Evolutionary conservation across 1,140 invertebrate species (phyloP), one percentile per base, ranked within the genome.

Genomic region (Calephelis virginiensis): DNA sequence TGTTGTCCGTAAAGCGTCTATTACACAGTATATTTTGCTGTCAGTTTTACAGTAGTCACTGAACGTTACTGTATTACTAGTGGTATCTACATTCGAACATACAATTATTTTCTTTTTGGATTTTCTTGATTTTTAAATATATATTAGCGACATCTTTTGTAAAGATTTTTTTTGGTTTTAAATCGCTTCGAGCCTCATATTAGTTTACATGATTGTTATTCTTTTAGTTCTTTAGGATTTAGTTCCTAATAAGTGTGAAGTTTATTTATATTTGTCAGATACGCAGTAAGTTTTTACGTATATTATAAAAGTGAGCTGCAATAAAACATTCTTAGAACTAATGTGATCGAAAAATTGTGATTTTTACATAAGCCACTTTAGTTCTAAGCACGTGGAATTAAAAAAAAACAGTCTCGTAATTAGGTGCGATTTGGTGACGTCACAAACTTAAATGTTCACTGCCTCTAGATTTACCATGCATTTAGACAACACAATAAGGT

Each of bases 381-480:
- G 40, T 43, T 9, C 7, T 43, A 43, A 43, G 40, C 7, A 43
- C 7, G 40, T 43, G 3, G 40, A 43, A 28, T 28, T 28, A 4
- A 28, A 28, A 4, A 28, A 28, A 4, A 28, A 2, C 28, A 28
- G 28, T 28, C 40, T 8, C 3, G 40, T 43, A 7, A 43, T 43
- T 7, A 43, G 40, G 28, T 28, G 28, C 28, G 28, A 28, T 28
- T 28, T 43, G 8, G 37, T 49, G 63, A 40, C 49, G 72, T 74
- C 72, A 74, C 72, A 74, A 71, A 74, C 61, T 37, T 53, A 43
- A 28, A 64, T 64, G 49, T 64, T 68, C 71, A 79, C 77, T 79
- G 77, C 77, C 77, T 77, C 56, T 77, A 79, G 74, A 61, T 43
- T 71, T 67, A 43, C 71, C 69, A 53, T 72, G 74, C 73, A 74